Evolutionary conservation across 2,113 vertebrate species (phyloP).

Genomic region (Maccullochella peelii): DNA sequence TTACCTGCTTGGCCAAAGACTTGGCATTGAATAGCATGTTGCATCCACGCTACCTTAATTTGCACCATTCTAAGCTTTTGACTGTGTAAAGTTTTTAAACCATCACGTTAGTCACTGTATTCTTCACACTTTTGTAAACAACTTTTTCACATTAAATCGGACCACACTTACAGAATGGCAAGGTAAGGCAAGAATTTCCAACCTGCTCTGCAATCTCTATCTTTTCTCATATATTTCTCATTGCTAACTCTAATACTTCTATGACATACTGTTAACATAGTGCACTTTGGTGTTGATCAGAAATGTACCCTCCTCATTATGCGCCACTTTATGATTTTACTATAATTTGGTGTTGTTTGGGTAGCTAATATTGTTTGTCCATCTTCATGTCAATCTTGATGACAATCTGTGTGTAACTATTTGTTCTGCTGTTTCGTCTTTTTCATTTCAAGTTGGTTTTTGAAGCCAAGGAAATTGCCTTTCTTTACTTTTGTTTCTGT

Average conservation of each 20-base stretch:
- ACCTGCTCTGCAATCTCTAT: slow-evolving; percentile 80
- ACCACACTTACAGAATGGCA: slow-evolving; percentile 88
- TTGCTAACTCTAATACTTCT: slow-evolving; percentile 67
- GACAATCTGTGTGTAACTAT: slow-evolving; percentile 46
- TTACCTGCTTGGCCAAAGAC: neutral
- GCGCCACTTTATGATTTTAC: slow-evolving; percentile 46
- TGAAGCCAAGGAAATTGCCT: neutral
- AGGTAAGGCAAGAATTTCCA: slow-evolving; percentile 87
- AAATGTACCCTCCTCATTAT: slow-evolving; percentile 25
- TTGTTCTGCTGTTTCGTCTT: slow-evolving; percentile 11
- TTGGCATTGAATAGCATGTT: slow-evolving; percentile 67
- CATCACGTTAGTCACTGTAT: slow-evolving; percentile 84
- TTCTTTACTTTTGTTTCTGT: slow-evolving; percentile 20
- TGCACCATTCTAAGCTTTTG: slow-evolving; percentile 80
- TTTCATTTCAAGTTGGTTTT: slow-evolving; percentile 22
- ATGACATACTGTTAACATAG: slow-evolving; percentile 72
- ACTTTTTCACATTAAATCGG: slow-evolving; percentile 88
- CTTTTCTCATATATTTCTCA: slow-evolving; percentile 64
- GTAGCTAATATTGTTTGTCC: slow-evolving; percentile 38
- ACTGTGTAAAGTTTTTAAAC: slow-evolving; percentile 79
- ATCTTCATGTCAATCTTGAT: slow-evolving; percentile 39
- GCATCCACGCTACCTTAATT: slow-evolving; percentile 68
- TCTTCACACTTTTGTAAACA: slow-evolving; percentile 86
- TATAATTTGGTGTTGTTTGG: slow-evolving; percentile 46
- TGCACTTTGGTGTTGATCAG: slow-evolving; percentile 79